phyloP scores from a whole-genome alignment of 2,113 vertebrate species.

The Bombycilla garrulus region DNA sequence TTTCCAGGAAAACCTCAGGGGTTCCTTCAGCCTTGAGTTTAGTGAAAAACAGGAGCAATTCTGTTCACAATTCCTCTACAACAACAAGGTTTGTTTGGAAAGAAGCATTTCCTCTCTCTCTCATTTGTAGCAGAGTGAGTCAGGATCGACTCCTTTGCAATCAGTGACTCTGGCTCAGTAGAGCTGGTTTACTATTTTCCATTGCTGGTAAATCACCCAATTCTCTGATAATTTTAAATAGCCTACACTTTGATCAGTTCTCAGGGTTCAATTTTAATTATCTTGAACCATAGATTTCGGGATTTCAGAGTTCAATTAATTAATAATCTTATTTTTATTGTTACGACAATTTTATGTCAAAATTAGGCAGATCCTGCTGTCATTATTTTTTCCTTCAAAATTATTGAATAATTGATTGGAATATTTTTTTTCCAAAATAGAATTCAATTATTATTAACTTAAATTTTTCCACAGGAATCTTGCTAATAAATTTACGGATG shows the following conservation, averaged over 20 bases:
- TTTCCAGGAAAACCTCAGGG: not conserved
- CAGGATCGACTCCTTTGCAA: not conserved
- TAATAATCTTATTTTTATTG: not conserved
- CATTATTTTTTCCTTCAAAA: not conserved
- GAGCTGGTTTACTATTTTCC: not conserved
- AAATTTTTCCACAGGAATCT: not conserved
- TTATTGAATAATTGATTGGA: not conserved
- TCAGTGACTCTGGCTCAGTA: not conserved
- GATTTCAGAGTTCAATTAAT: not conserved
- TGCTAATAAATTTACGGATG: not conserved
- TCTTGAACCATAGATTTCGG: not conserved
- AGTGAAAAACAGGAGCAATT: not conserved
- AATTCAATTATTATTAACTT: not conserved
- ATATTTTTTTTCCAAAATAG: not conserved
- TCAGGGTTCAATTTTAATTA: not conserved
- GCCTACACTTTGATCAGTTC: not conserved
- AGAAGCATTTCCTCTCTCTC: not conserved
- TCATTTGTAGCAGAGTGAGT: not conserved
- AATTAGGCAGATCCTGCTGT: not conserved
- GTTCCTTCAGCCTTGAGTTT: not conserved
- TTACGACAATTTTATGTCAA: not conserved
- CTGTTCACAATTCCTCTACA: not conserved
- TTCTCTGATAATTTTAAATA: not conserved
- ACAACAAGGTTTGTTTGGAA: not conserved
- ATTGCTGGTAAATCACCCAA: not conserved